phyloP scores from a whole-genome alignment of 1,140 invertebrate species.

The Metopolophium dirhodum region DNA sequence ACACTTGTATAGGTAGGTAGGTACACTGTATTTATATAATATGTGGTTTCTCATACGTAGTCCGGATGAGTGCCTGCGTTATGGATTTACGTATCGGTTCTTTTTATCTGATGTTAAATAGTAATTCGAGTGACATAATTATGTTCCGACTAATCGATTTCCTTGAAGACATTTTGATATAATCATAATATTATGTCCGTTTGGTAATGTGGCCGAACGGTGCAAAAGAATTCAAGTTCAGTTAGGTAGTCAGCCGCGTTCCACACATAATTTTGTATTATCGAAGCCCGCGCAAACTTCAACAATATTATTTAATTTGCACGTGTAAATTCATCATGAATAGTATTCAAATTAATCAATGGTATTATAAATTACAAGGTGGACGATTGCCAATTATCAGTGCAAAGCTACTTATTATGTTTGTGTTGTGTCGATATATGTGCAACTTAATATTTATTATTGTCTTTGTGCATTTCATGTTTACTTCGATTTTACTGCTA shows the following conservation, averaged over 20 bases:
- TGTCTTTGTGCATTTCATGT: not conserved
- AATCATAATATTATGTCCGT: not conserved
- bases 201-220: not conserved
- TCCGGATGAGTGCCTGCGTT: not conserved
- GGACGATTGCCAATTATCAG: not conserved
- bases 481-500: no score
- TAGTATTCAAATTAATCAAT: not conserved
- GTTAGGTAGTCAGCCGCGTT: not conserved
- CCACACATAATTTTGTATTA: not conserved
- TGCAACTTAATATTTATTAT: no score
- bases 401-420: not conserved
- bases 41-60: not conserved
- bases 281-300: not conserved
- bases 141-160: not conserved
- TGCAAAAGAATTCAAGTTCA: not conserved
- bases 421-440: not conserved
- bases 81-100: conserved; percentile 7
- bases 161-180: not conserved
- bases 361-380: not conserved
- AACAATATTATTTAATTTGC: not conserved
- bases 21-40: not conserved
- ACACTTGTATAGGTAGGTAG: conserved; percentile 20
- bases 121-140: not conserved
- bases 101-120: conserved; percentile 7
- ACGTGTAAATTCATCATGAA: not conserved